Conservation (phyloP, 1,140 invertebrate species). For the Hestina assimilis region DNA sequence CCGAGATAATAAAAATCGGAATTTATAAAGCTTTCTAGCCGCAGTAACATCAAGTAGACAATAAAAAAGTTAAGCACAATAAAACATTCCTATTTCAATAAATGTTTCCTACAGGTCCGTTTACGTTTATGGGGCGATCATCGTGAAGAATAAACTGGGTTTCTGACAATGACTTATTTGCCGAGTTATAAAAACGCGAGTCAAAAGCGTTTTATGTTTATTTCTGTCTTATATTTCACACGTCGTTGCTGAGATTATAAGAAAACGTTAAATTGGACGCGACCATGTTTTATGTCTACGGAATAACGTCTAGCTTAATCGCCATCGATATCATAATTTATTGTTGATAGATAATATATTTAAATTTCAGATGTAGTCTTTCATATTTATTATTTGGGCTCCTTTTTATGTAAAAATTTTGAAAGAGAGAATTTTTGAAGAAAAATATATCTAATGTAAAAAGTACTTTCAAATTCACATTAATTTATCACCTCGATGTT, state of each 20-base stretch:
- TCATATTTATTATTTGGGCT: too few relatives aligned
- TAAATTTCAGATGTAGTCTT: too few relatives aligned
- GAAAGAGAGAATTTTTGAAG: too few relatives aligned
- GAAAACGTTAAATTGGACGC: constrained; percentile 46
- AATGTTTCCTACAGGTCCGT: constrained; percentile 40
- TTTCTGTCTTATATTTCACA: constrained; percentile 63
- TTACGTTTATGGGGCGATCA: constrained; percentile 52
- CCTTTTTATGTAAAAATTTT: too few relatives aligned
- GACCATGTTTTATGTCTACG: constrained; percentile 19
- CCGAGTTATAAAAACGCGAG: constrained; percentile 59
- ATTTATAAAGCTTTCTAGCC: background rate
- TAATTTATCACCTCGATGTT: too few relatives aligned
- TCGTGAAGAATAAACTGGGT: constrained; percentile 46
- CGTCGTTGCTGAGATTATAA: constrained; percentile 55
- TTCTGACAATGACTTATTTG: constrained; percentile 67
- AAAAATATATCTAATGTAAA: too few relatives aligned
- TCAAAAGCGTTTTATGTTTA: constrained; percentile 58
- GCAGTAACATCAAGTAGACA: constrained; percentile 14
- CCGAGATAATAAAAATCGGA: too few relatives aligned
- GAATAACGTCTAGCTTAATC: background rate
- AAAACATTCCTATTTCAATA: constrained; percentile 46
- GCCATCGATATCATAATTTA: background rate
- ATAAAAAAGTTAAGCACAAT: constrained; percentile 27
- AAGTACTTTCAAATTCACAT: too few relatives aligned
- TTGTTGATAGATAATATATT: background rate